Evolutionary conservation across 2,888 invertebrate genomes (phyloP), one percentile per base, ranked within the genome.

Genomic region (Ectemnius cavifrons): DNA sequence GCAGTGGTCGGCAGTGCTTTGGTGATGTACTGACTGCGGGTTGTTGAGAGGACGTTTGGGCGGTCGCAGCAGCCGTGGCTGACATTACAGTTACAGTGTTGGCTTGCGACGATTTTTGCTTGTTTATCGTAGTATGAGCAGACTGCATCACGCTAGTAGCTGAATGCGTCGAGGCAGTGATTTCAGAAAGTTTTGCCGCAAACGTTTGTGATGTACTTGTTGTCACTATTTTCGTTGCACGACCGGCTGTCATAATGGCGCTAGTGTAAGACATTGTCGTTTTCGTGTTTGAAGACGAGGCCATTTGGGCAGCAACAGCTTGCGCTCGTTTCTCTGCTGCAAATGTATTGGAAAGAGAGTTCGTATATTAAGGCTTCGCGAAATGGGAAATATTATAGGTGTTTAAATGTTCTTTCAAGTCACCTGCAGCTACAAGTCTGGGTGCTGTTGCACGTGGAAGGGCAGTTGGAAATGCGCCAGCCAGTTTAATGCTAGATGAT

Each of bases 171-270:
- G 90, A 84, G 79, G 89, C 88, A 82, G 92, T 91, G 84, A 92
- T 90, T 91, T 94, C 93, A 8, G 94, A 94, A 69, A 95, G 92
- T 90, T 95, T 95, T 69, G 95, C 95, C 18, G 95, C 95, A 91
- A 95, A 95, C 1, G 95, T 94, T 91, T 94, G 94, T 62, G 93
- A 92, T n/a, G 94, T 92, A 67, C 93, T 92, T 82, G 93, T 93
- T 69, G 93, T 92, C 18, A 92, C 92, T 56, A 88, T 87, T 78
- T 91, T 90, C 49, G 89, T 88, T 52, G 90, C 86, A 76, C 92
- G 91, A 52, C 93, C 92, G 20, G 92, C 91, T 28, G 93, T 92
- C 92, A 93, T 92, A 74, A 93, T 92, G 52, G 92, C 92, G 74
- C 92, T 92, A 8, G 93, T 93, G 83, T 93, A 93, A 0, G 93